Conservation (phyloP, 2,797 vertebrate genomes). For the Halcyon leucocephala region DNA sequence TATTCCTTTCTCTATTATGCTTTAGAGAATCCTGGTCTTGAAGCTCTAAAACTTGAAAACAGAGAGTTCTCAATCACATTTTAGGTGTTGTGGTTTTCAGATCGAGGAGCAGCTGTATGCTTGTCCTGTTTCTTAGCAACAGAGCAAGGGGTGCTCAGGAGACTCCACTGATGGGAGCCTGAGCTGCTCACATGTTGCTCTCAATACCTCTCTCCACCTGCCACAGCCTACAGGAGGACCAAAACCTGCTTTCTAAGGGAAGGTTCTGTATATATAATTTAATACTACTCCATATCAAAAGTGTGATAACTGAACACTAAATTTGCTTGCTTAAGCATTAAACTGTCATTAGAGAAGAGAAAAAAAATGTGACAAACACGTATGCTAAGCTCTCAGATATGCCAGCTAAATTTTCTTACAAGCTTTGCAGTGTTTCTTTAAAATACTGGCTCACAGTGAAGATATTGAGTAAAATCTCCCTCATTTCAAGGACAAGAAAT, state of each 20-base stretch:
- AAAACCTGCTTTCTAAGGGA: background rate
- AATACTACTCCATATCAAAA: background rate
- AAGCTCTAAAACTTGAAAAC: conserved; percentile 73
- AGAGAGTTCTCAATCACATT: conserved; percentile 72
- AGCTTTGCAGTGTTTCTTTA: background rate
- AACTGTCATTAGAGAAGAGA: background rate
- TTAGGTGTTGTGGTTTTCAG: conserved; percentile 69
- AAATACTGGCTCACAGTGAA: background rate
- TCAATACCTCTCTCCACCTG: conserved; percentile 23
- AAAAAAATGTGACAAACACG: background rate
- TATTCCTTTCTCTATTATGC: conserved; percentile 67
- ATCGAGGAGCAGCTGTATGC: conserved; percentile 48
- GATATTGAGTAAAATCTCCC: background rate
- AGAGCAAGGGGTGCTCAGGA: conserved; percentile 27
- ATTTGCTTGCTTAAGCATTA: background rate
- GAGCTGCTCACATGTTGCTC: background rate
- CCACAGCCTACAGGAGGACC: background rate
- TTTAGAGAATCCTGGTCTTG: conserved; percentile 58
- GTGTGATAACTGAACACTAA: background rate
- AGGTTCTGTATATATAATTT: background rate
- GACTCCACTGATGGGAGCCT: conserved; percentile 24
- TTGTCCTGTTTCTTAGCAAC: conserved; percentile 81
- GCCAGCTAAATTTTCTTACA: background rate
- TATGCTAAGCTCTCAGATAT: background rate
- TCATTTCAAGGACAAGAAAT: background rate